These are phyloP conservation scores for Pempheris klunzingeri DNA, from an alignment of 2,797 vertebrate genomes.

Conservation along the genomic window DNA sequence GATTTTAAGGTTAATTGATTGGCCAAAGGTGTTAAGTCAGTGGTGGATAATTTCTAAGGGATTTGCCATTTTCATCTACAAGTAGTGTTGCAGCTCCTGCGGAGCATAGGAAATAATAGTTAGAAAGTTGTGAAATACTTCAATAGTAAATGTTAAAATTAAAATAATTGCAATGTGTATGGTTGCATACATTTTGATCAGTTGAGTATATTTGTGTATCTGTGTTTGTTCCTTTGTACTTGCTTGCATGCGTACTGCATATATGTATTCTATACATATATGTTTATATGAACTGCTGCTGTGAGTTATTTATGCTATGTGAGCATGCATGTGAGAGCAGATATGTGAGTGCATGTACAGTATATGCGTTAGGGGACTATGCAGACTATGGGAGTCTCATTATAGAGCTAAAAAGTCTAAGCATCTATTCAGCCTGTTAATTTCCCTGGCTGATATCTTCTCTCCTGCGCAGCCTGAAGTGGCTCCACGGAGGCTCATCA, in stretches of 20 bases:
- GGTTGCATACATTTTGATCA: background rate
- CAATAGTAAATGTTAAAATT: background rate
- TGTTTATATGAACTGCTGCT: constrained; percentile 9
- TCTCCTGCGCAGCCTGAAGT: constrained; percentile 61
- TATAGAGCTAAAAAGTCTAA: constrained; percentile 70
- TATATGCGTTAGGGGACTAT: constrained; percentile 31
- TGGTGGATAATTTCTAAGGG: too few relatives aligned
- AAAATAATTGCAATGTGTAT: background rate
- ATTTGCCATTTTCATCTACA: background rate
- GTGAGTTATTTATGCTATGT: constrained; percentile 42
- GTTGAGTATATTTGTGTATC: background rate
- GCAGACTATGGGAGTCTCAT: constrained; percentile 70
- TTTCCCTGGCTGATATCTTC: constrained; percentile 79
- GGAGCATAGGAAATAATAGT: background rate
- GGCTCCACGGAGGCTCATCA: constrained; percentile 73
- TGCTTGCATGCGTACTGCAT: background rate
- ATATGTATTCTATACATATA: constrained; percentile 23
- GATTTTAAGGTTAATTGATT: background rate
- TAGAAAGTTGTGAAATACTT: background rate
- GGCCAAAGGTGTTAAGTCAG: background rate
- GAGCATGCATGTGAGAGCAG: constrained; percentile 48
- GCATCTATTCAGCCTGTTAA: constrained; percentile 79
- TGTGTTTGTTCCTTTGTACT: background rate
- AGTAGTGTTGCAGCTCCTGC: background rate
- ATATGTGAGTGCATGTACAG: constrained; percentile 51